Evolutionary conservation across 2,113 vertebrate genomes (phyloP).

Genomic region (Chionis minor): DNA sequence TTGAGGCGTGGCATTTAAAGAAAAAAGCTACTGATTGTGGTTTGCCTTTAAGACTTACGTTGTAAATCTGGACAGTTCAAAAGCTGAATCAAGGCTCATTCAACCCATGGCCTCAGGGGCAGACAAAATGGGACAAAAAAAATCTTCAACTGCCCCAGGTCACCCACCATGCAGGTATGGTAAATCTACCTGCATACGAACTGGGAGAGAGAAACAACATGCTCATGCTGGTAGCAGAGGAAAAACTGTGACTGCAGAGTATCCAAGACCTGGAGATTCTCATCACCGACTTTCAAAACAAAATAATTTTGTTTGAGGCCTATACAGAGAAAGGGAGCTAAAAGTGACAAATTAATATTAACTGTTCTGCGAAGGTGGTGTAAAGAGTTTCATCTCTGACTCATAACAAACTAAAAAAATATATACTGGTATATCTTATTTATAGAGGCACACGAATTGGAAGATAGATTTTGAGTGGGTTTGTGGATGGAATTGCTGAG

Average conservation of each 20-base stretch:
- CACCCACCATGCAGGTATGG: fast-evolving
- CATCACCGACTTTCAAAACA: not conserved
- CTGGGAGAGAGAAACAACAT: fast-evolving
- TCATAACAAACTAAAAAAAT: not conserved
- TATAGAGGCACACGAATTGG: not conserved
- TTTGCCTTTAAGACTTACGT: not conserved
- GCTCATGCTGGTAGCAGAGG: not conserved
- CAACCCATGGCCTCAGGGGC: not conserved
- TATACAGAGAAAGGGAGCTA: not conserved
- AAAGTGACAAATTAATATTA: not conserved
- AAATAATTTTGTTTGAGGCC: not conserved
- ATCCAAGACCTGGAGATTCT: not conserved
- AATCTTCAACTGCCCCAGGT: not conserved
- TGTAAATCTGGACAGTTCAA: not conserved
- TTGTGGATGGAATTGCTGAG: not conserved
- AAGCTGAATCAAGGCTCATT: not conserved
- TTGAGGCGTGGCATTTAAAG: not conserved
- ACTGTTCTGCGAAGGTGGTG: not conserved
- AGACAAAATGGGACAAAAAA: not conserved
- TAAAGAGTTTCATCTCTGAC: not conserved
- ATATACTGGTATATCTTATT: not conserved
- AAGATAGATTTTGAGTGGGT: not conserved
- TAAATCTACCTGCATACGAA: not conserved
- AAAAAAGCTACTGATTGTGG: not conserved
- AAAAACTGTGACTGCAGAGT: not conserved